These are phyloP conservation scores for Sebastes cheni DNA, from an alignment of 2,797 vertebrate genomes.

Conservation along the genomic window DNA sequence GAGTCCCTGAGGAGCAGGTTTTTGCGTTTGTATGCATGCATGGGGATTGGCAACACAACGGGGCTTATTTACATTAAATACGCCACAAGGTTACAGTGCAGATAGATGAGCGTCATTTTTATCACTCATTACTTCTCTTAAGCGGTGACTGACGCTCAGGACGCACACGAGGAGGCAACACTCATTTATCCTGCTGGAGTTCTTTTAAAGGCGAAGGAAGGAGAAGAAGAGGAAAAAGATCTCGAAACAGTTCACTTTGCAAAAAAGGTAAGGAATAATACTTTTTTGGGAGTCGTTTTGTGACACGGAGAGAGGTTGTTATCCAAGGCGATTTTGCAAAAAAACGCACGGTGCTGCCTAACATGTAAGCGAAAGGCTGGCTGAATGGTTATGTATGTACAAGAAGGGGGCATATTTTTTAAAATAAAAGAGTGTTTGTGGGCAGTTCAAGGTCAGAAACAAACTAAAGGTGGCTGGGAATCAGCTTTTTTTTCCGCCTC, in stretches of 20 bases:
- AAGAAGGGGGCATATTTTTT: constrained; percentile 27
- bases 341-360: constrained; percentile 74
- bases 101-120: constrained; percentile 98
- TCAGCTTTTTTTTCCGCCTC: constrained; percentile 62
- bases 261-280: constrained; percentile 88
- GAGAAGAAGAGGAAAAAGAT: constrained; percentile 78
- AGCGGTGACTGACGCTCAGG: constrained; percentile 91
- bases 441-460: constrained; percentile 93
- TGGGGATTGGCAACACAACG: constrained; percentile 96
- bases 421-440: constrained; percentile 88
- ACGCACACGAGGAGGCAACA: constrained; percentile 84
- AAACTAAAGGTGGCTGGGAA: constrained; percentile 84
- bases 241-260: constrained; percentile 86
- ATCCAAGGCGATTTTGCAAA: constrained; percentile 74
- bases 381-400: constrained; percentile 62
- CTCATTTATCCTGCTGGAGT: constrained; percentile 89
- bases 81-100: constrained; percentile 99
- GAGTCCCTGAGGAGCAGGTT: constrained; percentile 86
- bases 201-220: constrained; percentile 80
- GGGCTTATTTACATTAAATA: constrained; percentile 99
- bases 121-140: constrained; percentile 98
- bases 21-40: constrained; percentile 88
- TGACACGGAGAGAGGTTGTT: constrained; percentile 76
- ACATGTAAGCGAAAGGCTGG: constrained; percentile 75
- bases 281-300: constrained; percentile 65